Evolutionary conservation across 2,113 vertebrate genomes (phyloP).

Genomic region (Vidua macroura): DNA sequence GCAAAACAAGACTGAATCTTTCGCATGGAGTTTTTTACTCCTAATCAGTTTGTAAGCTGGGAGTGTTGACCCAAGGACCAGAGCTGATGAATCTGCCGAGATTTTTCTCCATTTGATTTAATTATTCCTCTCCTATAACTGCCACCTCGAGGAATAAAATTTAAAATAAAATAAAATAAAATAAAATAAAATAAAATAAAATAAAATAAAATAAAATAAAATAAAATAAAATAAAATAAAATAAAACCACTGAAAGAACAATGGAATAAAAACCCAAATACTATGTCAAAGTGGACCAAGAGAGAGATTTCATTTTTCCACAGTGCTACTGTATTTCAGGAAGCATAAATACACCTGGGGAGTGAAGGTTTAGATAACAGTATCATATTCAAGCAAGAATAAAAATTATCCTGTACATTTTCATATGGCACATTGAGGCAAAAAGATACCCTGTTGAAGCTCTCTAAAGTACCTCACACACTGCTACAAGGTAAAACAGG

Average conservation of each 20-base stretch:
- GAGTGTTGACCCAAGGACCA: background rate
- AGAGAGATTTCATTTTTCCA: background rate
- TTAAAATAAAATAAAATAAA: background rate
- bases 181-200: background rate
- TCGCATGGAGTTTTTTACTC: background rate
- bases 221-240: background rate
- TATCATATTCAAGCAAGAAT: background rate
- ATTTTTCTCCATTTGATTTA: background rate
- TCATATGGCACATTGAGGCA: background rate
- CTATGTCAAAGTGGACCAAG: background rate
- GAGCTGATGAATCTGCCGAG: background rate
- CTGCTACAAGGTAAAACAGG: background rate
- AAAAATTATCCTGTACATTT: background rate
- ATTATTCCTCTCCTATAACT: background rate
- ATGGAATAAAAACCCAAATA: background rate
- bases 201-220: background rate
- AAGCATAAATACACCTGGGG: background rate
- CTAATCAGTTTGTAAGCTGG: background rate
- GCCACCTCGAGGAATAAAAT: background rate
- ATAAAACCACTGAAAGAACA: background rate
- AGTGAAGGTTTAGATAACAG: background rate
- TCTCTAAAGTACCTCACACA: background rate
- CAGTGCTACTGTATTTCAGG: background rate
- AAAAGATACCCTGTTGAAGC: background rate
- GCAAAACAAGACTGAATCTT: constrained; percentile 1